Percentiles rank a stretch among this genome's conserved stretches.
These are phyloP conservation scores for Cinara cedri DNA, from an alignment of 2,888 invertebrate species.

Conservation along the genomic window DNA sequence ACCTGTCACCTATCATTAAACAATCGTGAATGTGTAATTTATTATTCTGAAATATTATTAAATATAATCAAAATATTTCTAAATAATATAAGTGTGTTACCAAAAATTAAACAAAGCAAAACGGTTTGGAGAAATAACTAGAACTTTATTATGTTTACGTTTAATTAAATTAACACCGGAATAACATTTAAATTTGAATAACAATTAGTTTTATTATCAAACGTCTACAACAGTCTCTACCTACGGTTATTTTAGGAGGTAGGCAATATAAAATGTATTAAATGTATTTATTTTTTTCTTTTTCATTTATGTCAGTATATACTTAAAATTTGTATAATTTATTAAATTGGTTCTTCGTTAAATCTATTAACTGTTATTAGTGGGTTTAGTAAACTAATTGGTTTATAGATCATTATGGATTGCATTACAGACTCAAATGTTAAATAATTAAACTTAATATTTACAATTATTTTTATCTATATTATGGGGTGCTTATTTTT, in stretches of 20 bases:
- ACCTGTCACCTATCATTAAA: not conserved
- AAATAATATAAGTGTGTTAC: not conserved
- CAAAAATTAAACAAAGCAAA: not conserved
- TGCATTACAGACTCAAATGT: too few species aligned
- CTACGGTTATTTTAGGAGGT: not conserved
- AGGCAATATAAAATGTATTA: too few species aligned
- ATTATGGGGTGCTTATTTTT: too few species aligned
- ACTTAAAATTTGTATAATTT: too few species aligned
- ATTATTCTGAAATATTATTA: not conserved
- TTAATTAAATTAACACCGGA: not conserved
- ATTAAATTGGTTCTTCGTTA: too few species aligned
- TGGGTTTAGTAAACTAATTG: too few species aligned
- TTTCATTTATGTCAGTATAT: too few species aligned
- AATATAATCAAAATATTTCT: not conserved
- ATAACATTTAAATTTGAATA: not conserved
- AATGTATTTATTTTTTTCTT: too few species aligned
- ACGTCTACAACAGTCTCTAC: not conserved
- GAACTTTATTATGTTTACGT: not conserved
- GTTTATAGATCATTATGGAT: too few species aligned
- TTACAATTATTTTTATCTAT: too few species aligned
- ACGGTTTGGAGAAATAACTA: not conserved
- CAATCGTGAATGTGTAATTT: not conserved
- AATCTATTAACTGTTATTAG: too few species aligned
- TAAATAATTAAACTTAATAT: too few species aligned
- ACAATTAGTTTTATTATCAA: slow-evolving; percentile 4